Conservation (phyloP, 2,113 vertebrate species). For the Ammospiza caudacuta region DNA sequence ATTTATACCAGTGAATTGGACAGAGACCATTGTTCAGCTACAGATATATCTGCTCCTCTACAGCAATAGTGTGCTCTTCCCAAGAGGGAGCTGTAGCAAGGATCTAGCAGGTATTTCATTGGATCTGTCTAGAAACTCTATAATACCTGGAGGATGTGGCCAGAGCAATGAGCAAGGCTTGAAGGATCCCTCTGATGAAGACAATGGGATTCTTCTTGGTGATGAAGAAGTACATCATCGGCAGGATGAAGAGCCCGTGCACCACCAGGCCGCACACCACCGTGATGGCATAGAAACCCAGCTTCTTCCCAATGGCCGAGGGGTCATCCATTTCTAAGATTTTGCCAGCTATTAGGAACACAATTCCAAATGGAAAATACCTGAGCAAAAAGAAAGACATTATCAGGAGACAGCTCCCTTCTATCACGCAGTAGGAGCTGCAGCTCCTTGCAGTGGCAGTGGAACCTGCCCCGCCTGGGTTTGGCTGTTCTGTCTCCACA, state of each 20-base stretch:
- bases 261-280: conserved; percentile 93
- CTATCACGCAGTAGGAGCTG: neutral
- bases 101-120: neutral
- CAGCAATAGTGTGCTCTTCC: neutral
- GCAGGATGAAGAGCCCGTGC: conserved; percentile 93
- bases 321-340: conserved; percentile 98
- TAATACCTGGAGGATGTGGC: conserved; percentile 96
- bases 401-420: neutral
- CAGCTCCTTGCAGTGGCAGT: neutral
- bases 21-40: neutral
- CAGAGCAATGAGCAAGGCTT: conserved; percentile 94
- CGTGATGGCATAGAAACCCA: conserved; percentile 93
- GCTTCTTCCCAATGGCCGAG: conserved; percentile 90
- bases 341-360: conserved; percentile 98
- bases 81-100: neutral
- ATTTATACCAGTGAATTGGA: neutral
- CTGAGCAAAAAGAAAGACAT: conserved; percentile 62
- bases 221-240: conserved; percentile 94
- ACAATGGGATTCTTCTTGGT: conserved; percentile 97
- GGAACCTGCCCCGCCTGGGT: neutral
- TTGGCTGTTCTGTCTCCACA: neutral
- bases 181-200: conserved; percentile 95
- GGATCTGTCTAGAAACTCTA: neutral
- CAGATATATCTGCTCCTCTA: neutral
- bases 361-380: conserved; percentile 98